phyloP scores from a whole-genome alignment of 2,888 invertebrate species.

The Lysandra bellargus region DNA sequence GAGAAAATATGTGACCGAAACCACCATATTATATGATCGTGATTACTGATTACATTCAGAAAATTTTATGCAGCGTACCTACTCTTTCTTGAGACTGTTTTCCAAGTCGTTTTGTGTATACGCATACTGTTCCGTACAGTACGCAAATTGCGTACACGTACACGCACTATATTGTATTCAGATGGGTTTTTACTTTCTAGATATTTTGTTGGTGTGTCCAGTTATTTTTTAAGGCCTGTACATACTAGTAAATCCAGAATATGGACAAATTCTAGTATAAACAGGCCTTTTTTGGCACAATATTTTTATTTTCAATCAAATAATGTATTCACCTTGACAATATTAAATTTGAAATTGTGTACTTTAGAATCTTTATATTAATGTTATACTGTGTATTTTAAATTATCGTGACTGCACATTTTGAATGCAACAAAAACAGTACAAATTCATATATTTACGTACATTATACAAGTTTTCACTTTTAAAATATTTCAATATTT shows the following conservation, averaged over 20 bases:
- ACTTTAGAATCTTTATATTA: background rate
- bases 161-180: background rate
- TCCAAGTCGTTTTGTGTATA: background rate
- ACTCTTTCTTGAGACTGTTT: background rate
- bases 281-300: background rate
- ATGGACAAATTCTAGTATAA: background rate
- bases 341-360: background rate
- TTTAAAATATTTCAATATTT: background rate
- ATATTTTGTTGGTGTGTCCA: conserved; percentile 6
- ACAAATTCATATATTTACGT: background rate
- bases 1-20: too few species aligned
- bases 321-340: background rate
- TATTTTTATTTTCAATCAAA: background rate
- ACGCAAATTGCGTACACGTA: conserved; percentile 1
- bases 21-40: too few species aligned
- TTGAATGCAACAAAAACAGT: background rate
- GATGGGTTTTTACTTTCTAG: background rate
- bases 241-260: background rate
- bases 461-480: too few species aligned
- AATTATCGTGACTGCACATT: background rate
- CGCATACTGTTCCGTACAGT: background rate
- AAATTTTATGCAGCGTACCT: too few species aligned
- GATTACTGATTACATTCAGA: too few species aligned
- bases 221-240: background rate
- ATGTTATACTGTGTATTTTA: background rate